Evolutionary conservation across 2,113 vertebrate genomes (phyloP).

Genomic region (Motacilla alba): DNA sequence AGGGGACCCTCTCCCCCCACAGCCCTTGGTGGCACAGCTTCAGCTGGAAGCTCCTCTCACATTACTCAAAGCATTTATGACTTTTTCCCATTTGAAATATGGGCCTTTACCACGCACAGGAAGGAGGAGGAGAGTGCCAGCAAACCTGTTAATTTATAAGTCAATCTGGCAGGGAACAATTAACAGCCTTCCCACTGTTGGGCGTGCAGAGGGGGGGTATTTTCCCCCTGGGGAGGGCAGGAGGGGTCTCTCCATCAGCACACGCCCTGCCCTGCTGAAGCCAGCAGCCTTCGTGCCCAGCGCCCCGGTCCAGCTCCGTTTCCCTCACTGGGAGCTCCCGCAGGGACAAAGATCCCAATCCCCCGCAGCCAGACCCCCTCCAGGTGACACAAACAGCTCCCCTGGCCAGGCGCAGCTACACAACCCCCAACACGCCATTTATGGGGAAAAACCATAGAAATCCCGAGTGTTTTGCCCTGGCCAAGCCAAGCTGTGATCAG

Average conservation of each 20-base stretch:
- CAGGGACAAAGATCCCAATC: neutral
- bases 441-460: accelerated
- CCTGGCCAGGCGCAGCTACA: accelerated
- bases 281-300: accelerated
- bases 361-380: neutral
- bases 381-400: neutral
- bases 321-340: neutral
- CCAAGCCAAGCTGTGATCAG: accelerated
- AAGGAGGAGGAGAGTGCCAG: constrained; percentile 57
- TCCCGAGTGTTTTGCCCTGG: accelerated
- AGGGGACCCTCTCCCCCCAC: neutral
- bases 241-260: neutral
- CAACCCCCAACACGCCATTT: neutral
- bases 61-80: constrained; percentile 45
- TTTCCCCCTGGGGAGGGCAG: neutral
- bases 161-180: constrained; percentile 62
- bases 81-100: constrained; percentile 29
- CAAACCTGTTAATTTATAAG: constrained; percentile 54
- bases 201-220: neutral
- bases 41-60: constrained; percentile 24
- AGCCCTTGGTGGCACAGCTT: neutral
- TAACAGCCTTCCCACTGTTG: constrained; percentile 15
- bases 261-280: neutral
- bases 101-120: constrained; percentile 31
- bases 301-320: accelerated